phyloP scores from a whole-genome alignment of 2,113 vertebrate genomes.

The Dolichallabes microphthalmus region DNA sequence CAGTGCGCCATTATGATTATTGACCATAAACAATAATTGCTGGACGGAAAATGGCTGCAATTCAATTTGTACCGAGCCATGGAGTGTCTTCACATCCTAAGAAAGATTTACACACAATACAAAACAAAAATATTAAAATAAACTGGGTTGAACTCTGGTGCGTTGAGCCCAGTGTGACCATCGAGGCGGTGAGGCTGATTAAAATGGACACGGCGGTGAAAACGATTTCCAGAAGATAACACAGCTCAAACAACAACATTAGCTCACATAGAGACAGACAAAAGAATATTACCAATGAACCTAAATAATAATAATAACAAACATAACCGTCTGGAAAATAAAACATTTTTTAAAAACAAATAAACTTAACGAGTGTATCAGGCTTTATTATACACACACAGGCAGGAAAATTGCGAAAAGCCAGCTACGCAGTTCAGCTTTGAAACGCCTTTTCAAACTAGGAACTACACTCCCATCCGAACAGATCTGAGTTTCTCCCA shows the following conservation, averaged over 20 bases:
- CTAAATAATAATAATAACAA: too few relatives aligned
- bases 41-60: constrained; percentile 32
- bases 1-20: not conserved
- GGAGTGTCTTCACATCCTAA: not conserved
- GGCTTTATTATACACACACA: not conserved
- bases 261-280: too few relatives aligned
- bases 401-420: not conserved
- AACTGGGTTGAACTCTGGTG: not conserved
- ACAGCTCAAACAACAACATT: not conserved
- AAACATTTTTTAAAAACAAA: too few relatives aligned
- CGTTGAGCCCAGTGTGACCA: not conserved
- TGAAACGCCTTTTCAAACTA: not conserved
- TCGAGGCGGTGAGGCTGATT: not conserved
- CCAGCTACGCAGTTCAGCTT: constrained; percentile 14
- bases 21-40: constrained; percentile 22
- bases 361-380: not conserved
- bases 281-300: too few relatives aligned
- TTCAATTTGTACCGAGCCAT: not conserved
- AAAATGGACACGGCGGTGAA: constrained; percentile 15
- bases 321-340: too few relatives aligned
- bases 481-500: too few relatives aligned
- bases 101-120: not conserved
- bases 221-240: not conserved
- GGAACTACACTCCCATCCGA: not conserved
- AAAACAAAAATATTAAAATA: not conserved